Percentiles rank a stretch among this genome's conserved stretches.
Evolutionary conservation across 1,140 invertebrate species (phyloP).

Genomic region (Ceratosolen solmsi): DNA sequence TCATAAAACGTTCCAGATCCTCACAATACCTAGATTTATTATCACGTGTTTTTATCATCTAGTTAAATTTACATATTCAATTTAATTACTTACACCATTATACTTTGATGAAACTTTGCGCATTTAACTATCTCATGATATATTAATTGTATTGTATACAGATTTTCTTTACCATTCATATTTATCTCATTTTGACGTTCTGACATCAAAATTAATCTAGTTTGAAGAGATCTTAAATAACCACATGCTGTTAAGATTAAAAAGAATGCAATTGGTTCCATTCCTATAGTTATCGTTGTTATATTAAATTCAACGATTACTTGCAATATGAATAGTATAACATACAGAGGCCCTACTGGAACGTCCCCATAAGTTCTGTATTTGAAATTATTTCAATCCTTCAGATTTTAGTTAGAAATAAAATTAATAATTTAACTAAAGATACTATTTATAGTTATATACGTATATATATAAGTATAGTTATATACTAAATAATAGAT

Average conservation of each 20-base stretch:
- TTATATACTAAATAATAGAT: too few relatives aligned
- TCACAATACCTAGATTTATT: constrained; percentile 3
- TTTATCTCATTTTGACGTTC: not conserved
- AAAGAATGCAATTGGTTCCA: not conserved
- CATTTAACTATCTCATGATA: not conserved
- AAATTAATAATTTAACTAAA: too few relatives aligned
- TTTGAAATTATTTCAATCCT: too few relatives aligned
- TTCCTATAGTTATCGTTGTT: not conserved
- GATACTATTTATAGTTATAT: too few relatives aligned
- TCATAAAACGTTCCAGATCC: not conserved
- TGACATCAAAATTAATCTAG: not conserved
- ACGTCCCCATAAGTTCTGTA: constrained; percentile 16
- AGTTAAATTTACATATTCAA: not conserved
- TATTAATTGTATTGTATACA: not conserved
- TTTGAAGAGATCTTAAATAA: not conserved
- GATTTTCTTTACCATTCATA: not conserved
- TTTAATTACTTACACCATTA: constrained; percentile 24
- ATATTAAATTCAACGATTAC: not conserved
- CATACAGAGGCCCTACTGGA: not conserved
- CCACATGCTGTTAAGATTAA: constrained; percentile 41
- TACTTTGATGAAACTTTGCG: constrained; percentile 24
- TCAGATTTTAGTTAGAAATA: too few relatives aligned
- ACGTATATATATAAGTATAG: too few relatives aligned
- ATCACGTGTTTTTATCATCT: not conserved
- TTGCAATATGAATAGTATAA: not conserved